phyloP scores from a whole-genome alignment of 2,797 vertebrate species.

The Chiloscyllium punctatum region DNA sequence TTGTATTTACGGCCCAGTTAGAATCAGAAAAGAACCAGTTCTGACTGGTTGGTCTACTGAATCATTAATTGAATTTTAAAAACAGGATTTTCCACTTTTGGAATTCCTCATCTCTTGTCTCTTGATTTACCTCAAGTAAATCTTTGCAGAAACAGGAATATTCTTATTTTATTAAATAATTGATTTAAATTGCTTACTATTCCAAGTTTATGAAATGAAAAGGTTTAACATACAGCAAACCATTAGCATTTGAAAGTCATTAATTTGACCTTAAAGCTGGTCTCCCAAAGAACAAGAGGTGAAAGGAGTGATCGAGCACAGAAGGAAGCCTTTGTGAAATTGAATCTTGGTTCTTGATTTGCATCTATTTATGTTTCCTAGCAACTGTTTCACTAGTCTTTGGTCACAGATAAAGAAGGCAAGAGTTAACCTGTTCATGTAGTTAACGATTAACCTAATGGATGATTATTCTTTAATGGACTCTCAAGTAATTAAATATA shows the following conservation, averaged over 20 bases:
- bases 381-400: slow-evolving; percentile 4
- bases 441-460: slow-evolving; percentile 17
- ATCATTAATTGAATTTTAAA: background rate
- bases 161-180: background rate
- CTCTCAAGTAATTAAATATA: background rate
- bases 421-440: slow-evolving; percentile 19
- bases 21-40: background rate
- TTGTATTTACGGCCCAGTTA: background rate
- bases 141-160: background rate
- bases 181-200: background rate
- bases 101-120: background rate
- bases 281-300: background rate
- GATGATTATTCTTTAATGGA: background rate
- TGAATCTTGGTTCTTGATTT: background rate
- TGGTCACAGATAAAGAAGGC: background rate
- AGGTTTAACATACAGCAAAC: background rate
- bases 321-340: slow-evolving; percentile 10
- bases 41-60: background rate
- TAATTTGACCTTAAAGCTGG: background rate
- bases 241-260: slow-evolving; percentile 1
- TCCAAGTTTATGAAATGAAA: background rate
- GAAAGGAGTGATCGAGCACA: background rate
- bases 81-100: background rate
- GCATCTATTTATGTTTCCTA: slow-evolving; percentile 18
- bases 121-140: background rate